phyloP scores from a whole-genome alignment of 2,113 vertebrate species.

The Chroicocephalus ridibundus region DNA sequence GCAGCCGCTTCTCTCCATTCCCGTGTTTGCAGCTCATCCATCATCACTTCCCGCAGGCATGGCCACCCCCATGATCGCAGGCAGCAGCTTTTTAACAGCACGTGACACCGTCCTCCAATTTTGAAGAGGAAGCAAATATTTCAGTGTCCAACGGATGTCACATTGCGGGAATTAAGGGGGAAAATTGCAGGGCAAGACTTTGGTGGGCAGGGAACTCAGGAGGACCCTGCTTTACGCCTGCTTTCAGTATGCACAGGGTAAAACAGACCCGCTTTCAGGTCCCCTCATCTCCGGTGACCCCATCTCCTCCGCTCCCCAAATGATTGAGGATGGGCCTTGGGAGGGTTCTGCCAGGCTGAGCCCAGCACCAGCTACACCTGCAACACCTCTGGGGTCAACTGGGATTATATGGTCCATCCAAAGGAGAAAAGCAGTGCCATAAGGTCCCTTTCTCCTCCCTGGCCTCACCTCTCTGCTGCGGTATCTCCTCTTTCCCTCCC shows the following conservation, averaged over 20 bases:
- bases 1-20: background rate
- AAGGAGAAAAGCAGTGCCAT: background rate
- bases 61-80: background rate
- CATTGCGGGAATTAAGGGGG: background rate
- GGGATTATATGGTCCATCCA: background rate
- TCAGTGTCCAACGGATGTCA: background rate
- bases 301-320: background rate
- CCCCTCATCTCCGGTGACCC: background rate
- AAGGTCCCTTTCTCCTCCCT: background rate
- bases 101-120: background rate
- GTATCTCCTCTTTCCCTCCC: background rate
- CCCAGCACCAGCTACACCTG: background rate
- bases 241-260: background rate
- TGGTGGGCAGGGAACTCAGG: background rate
- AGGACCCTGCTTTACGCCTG: background rate
- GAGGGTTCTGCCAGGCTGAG: background rate
- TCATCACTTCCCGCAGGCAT: background rate
- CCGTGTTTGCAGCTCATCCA: background rate
- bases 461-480: background rate
- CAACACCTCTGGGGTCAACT: background rate
- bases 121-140: conserved; percentile 16
- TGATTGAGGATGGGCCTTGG: background rate
- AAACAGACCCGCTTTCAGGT: background rate
- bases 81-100: background rate
- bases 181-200: background rate